Evolutionary conservation across 2,797 vertebrate genomes (phyloP).

Genomic region (Champsocephalus gunnari): DNA sequence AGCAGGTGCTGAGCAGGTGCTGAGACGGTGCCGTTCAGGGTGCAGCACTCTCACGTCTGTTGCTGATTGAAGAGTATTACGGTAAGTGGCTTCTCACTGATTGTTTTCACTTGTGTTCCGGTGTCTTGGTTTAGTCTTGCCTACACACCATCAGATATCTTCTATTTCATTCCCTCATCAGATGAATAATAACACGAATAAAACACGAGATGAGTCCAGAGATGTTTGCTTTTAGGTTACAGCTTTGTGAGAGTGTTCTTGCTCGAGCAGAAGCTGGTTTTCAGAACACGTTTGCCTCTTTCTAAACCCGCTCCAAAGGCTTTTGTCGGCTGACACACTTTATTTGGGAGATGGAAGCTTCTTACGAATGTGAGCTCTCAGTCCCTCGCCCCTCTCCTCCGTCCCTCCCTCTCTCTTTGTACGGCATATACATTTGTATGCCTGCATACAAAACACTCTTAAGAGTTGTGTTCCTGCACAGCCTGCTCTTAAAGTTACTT

Average conservation of each 20-base stretch:
- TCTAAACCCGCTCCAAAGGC: not conserved
- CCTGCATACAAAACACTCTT: constrained; percentile 44
- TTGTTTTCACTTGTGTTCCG: constrained; percentile 26
- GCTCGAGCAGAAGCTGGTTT: not conserved
- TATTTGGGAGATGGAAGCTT: constrained; percentile 53
- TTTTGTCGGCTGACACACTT: constrained; percentile 50
- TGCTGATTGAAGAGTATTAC: constrained; percentile 37
- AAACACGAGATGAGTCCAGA: not conserved
- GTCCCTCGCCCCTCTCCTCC: constrained; percentile 22
- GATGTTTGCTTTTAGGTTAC: constrained; percentile 6
- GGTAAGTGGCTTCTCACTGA: constrained; percentile 57
- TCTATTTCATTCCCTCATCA: constrained; percentile 20
- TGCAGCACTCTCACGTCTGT: constrained; percentile 10
- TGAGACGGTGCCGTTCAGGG: constrained; percentile 42
- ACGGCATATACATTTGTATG: constrained; percentile 3
- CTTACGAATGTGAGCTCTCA: constrained; percentile 34
- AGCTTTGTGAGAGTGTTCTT: not conserved
- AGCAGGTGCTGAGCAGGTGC: constrained; percentile 35
- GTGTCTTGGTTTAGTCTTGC: constrained; percentile 11
- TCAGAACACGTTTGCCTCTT: constrained; percentile 7
- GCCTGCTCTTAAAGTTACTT: constrained; percentile 40
- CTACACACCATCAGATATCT: constrained; percentile 18
- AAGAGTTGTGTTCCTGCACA: constrained; percentile 19
- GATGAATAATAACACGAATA: not conserved
- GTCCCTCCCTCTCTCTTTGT: constrained; percentile 17